Conservation (phyloP, 2,797 vertebrate genomes). For the Mus spretus region DNA sequence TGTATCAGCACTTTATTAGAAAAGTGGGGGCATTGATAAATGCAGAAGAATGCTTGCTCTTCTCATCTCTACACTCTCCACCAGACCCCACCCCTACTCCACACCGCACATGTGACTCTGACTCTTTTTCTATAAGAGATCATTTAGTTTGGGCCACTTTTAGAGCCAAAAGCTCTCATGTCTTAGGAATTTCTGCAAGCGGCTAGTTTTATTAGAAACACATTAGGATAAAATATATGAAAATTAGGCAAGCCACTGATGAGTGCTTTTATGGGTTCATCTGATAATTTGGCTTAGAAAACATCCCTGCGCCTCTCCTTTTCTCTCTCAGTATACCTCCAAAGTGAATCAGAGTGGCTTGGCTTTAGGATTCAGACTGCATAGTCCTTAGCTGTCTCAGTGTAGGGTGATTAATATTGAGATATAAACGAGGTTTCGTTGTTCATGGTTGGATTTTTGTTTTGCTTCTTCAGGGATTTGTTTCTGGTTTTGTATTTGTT, state of each 20-base stretch:
- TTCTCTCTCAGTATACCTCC: accelerated
- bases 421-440: not conserved
- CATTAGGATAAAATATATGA: slow-evolving; percentile 33
- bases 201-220: slow-evolving; percentile 74
- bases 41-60: not conserved
- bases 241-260: slow-evolving; percentile 59
- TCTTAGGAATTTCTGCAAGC: slow-evolving; percentile 66
- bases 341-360: not conserved
- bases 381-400: not conserved
- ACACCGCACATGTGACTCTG: slow-evolving; percentile 35
- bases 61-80: accelerated
- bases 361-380: not conserved
- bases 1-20: not conserved
- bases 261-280: slow-evolving; percentile 29
- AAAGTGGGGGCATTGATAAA: not conserved
- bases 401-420: not conserved
- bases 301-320: not conserved
- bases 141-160: slow-evolving; percentile 51
- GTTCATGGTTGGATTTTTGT: not conserved
- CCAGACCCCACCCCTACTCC: too few species aligned
- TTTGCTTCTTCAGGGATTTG: not conserved
- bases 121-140: slow-evolving; percentile 48
- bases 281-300: slow-evolving; percentile 38
- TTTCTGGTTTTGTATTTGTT: not conserved
- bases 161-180: slow-evolving; percentile 65